Base-by-base conservation (phyloP, 2,113 vertebrate genomes). In the Neolamprologus falcicula region DNA sequence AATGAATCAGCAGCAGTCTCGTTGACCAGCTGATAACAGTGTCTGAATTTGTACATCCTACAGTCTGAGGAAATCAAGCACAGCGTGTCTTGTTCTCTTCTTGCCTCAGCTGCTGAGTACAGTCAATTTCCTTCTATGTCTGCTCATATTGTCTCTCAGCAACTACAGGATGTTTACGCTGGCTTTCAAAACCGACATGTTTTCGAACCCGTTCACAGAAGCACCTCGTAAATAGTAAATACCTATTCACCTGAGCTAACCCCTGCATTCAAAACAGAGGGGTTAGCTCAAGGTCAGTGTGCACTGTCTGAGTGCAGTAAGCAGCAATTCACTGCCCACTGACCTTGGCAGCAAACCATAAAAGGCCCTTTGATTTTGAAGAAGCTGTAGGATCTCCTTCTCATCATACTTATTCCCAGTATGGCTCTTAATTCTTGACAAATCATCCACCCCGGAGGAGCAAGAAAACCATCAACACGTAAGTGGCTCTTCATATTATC, bases 1-100 rank as follows among this genome's bases (percentile, higher is more conserved):
- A 91, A 88, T 79, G 87, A 85, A 80, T 82, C 81, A 86, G 84
- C 83, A 47, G 50, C 86, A 83, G 47, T 79, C 45, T 71, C 8
- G 33, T 12, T 55, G 85, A 59, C 57, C 83, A 52, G 17, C 12
- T 28, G 47, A 53, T 37, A 66, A 83, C 71, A 11, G n/a, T 16
- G 33, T 83, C 68, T 86, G 61, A 78, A 50, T 83, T 85, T n/a
- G 80, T 73, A 59, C 81, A 63, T 31, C 21, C 45, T 33, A 26
- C 28, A 86, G 50, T 55, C 10, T 2, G 9, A 86, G 55, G 63
- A 73, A 45, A 26, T 85, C 63, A 17, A 37, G 63, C 71, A 53
- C 52, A 42, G 26, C 19, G 35, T 11, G 37, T 68, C 11, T 80
- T 80, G 52, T 61, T 83, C 35, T 55, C 24, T 31, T 57, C 28